phyloP scores from a whole-genome alignment of 1,140 invertebrate species.

The Drosophila erecta region DNA sequence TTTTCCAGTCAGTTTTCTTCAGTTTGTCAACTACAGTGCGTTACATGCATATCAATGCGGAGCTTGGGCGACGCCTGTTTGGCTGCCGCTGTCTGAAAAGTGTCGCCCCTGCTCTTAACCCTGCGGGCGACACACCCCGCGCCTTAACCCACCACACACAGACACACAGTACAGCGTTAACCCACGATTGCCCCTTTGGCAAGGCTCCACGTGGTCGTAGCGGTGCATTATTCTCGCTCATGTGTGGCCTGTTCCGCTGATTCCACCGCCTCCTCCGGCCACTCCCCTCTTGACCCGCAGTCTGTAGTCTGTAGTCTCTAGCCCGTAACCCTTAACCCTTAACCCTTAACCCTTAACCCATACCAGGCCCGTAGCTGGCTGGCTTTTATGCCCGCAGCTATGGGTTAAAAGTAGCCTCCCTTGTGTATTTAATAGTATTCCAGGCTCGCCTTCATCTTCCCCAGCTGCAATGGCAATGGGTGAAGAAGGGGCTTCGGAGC shows the following conservation, averaged over 20 bases:
- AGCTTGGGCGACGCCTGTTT: conserved; percentile 64
- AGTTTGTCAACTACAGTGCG: background rate
- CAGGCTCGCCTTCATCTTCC: conserved; percentile 35
- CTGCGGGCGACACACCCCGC: conserved; percentile 3
- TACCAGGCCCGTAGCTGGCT: conserved; percentile 33
- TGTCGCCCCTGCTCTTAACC: conserved; percentile 23
- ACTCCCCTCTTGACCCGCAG: conserved; percentile 2
- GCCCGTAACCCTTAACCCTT: background rate
- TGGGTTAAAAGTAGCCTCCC: conserved; percentile 81
- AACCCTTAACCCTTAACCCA: conserved; percentile 13
- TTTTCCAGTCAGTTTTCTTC: background rate
- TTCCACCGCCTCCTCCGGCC: conserved; percentile 8
- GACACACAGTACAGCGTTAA: conserved; percentile 10
- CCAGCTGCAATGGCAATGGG: conserved; percentile 40
- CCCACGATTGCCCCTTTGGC: conserved; percentile 60
- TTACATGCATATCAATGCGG: conserved; percentile 24
- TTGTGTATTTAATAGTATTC: conserved; percentile 80
- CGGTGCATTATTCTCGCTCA: conserved; percentile 70
- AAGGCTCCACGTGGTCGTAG: conserved; percentile 66
- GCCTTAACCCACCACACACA: conserved; percentile 4
- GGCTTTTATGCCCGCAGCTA: conserved; percentile 78
- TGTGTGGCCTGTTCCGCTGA: conserved; percentile 50
- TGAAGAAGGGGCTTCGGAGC: background rate
- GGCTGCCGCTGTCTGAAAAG: conserved; percentile 67
- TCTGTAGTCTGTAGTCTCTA: background rate